Evolutionary conservation across 1,140 invertebrate species (phyloP).

Genomic region (Drosophila navojoa): DNA sequence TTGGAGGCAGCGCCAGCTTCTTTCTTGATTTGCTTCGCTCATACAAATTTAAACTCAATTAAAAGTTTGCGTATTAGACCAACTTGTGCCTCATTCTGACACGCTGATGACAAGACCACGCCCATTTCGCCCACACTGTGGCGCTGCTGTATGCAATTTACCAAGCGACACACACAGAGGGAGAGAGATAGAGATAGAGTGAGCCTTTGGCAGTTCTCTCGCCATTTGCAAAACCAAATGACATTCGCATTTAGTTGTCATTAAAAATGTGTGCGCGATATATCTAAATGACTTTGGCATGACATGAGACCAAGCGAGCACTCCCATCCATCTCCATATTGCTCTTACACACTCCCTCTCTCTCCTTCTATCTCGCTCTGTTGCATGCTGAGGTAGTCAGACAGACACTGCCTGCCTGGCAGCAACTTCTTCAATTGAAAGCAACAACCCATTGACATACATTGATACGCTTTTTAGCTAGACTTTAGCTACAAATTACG

Average conservation of each 20-base stretch:
- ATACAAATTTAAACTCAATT: slow-evolving; percentile 82
- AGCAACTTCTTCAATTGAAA: slow-evolving; percentile 52
- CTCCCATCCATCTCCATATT: not conserved
- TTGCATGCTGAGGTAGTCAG: not conserved
- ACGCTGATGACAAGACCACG: slow-evolving; percentile 29
- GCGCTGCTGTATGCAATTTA: slow-evolving; percentile 43
- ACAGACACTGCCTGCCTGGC: slow-evolving; percentile 24
- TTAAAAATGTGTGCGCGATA: slow-evolving; percentile 67
- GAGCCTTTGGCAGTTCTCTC: not conserved
- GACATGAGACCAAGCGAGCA: slow-evolving; percentile 4
- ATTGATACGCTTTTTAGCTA: slow-evolving; percentile 66
- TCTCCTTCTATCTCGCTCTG: not conserved
- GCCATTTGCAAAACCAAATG: slow-evolving; percentile 51
- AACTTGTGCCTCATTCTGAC: slow-evolving; percentile 60
- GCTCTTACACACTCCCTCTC: not conserved
- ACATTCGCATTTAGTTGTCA: slow-evolving; percentile 73
- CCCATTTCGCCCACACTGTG: not conserved
- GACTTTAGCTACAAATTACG: slow-evolving; percentile 5
- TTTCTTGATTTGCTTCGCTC: slow-evolving; percentile 54
- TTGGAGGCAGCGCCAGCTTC: slow-evolving; percentile 4
- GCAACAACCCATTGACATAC: slow-evolving; percentile 72
- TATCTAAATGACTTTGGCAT: slow-evolving; percentile 57
- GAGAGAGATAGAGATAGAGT: no score
- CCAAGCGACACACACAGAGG: not conserved
- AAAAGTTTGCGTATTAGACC: slow-evolving; percentile 77